These are phyloP conservation scores for Eolophus roseicapilla DNA, from an alignment of 2,113 vertebrate genomes.

Conservation along the genomic window DNA sequence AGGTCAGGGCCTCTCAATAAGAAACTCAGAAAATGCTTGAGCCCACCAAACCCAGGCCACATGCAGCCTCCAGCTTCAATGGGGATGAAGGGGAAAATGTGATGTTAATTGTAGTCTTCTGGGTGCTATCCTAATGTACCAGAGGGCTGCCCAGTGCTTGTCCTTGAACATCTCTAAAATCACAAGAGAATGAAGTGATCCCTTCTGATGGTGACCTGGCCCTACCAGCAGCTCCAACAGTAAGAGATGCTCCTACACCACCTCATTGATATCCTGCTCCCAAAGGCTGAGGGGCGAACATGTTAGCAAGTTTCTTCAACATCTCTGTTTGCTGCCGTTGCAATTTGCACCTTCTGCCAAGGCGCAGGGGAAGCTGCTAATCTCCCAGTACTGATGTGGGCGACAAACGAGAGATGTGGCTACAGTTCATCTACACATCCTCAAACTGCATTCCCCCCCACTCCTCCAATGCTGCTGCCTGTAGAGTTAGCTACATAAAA, in stretches of 20 bases:
- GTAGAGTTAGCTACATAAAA: neutral
- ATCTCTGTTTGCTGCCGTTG: neutral
- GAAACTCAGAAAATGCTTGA: neutral
- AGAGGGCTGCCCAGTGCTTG: neutral
- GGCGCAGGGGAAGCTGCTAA: neutral
- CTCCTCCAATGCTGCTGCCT: neutral
- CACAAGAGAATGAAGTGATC: neutral
- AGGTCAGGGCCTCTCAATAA: neutral
- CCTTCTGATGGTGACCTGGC: neutral
- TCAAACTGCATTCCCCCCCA: neutral
- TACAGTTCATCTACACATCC: neutral
- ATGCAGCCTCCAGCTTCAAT: accelerated
- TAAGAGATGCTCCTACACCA: neutral
- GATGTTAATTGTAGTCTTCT: neutral
- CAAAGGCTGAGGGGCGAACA: neutral
- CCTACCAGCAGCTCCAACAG: neutral
- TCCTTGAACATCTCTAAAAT: neutral
- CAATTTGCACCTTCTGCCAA: neutral
- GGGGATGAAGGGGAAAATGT: neutral
- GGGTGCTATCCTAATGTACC: neutral
- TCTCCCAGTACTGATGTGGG: neutral
- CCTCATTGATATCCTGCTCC: neutral
- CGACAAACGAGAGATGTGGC: neutral
- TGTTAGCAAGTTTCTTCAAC: neutral
- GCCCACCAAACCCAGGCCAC: neutral